Base-by-base conservation (phyloP, 92 coral and sea anemone genomes). In the Chrysogorgia sp. region DNA sequence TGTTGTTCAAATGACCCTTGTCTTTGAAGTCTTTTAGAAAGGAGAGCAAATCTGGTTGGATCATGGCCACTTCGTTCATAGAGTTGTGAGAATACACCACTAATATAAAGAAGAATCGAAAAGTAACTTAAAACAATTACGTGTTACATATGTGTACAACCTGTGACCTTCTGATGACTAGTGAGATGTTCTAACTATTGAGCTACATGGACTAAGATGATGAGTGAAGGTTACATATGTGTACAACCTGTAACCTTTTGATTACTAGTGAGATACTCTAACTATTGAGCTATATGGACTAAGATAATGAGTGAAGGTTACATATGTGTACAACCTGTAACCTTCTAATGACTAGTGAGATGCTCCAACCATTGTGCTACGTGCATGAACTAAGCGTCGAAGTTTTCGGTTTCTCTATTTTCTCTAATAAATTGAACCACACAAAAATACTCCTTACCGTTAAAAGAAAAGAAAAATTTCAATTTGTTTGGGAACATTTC, bases 401-500 rank as follows among this genome's bases (percentile, higher is more conserved):
- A 52, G 26, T 5, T 52, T 52, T 52, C 26, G 22, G 6, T 52
- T 20, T 37, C 12, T 37, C 43, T 5, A 4, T 37, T 12, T 37
- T 37, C 12, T 37, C 6, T 12, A 37, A 37, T 4, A 37, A 4
- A 4, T 37, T 37, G 4, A 6, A 52, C 6, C 7, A 5, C 26
- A 52, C 59, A 23, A 7, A 5, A 52, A 52, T 52, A 5, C 5
- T 6, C 25, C 76, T 69, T 77, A 31, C 81, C 41, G 24, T 81
- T 67, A 49, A 85, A 85, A 12, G 77, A 67, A 34, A 88, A 63
- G 4, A 88, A 81, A 41, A 88, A 85, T 58, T 88, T 88, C 34
- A 83, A 65, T 60, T 15, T 79, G n/a, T 84, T 19, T 2, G 83
- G 83, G 61, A 85, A 88, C 21, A 52, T 82, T 45, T 50, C 55